phyloP scores from a whole-genome alignment of 2,888 invertebrate species.

The Tholera decimalis region DNA sequence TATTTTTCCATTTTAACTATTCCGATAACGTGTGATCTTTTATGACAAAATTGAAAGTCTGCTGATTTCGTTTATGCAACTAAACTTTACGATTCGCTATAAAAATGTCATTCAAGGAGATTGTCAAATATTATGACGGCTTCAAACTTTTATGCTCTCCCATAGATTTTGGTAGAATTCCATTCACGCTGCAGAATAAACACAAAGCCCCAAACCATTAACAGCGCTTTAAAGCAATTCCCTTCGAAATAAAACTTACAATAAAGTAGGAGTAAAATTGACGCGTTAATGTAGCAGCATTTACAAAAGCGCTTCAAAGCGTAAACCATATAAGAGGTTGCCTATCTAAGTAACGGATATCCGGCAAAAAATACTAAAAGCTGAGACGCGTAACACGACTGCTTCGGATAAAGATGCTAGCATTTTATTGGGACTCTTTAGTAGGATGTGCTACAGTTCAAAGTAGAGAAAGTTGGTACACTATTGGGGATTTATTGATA shows the following conservation, averaged over 20 bases:
- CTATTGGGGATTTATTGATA: background rate
- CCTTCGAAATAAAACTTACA: constrained; percentile 39
- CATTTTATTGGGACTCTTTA: constrained; percentile 35
- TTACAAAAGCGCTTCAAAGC: constrained; percentile 48
- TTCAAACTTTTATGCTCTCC: constrained; percentile 28
- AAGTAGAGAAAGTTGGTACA: background rate
- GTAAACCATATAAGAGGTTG: constrained; percentile 55
- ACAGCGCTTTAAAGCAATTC: constrained; percentile 38
- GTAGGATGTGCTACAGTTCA: constrained; percentile 16
- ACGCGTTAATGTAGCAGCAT: constrained; percentile 54
- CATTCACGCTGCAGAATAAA: constrained; percentile 27
- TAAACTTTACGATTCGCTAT: constrained; percentile 19
- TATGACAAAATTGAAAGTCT: background rate
- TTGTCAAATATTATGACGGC: constrained; percentile 30
- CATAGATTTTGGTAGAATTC: constrained; percentile 8
- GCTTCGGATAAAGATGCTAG: constrained; percentile 51
- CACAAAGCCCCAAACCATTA: constrained; percentile 12
- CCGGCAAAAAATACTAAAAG: constrained; percentile 65
- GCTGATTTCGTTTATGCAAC: background rate
- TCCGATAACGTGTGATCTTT: background rate
- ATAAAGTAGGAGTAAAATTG: constrained; percentile 54
- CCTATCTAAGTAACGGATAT: constrained; percentile 65
- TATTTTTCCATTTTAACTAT: background rate
- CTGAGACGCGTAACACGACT: constrained; percentile 54
- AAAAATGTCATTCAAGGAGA: constrained; percentile 22